A percentile compares a stretch with the other conserved stretches of the same genome.
Conservation (phyloP, 1,140 invertebrate species). For the Orius insidiosus region DNA sequence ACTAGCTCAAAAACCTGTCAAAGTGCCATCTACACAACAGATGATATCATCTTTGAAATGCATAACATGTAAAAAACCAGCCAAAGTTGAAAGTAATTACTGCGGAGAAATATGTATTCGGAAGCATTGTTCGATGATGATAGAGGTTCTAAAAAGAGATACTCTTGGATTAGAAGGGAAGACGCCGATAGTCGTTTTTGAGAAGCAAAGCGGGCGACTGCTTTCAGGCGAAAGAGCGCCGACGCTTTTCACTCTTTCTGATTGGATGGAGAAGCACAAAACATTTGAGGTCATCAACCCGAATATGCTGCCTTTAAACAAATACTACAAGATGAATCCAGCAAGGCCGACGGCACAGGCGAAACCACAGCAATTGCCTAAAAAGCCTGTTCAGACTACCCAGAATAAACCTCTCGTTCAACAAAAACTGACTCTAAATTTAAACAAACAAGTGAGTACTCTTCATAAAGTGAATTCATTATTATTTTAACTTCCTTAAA, state of each 20-base stretch:
- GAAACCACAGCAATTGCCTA: too few relatives aligned
- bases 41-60: conserved; percentile 28
- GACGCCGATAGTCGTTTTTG: not conserved
- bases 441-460: too few relatives aligned
- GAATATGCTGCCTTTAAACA: conserved; percentile 1
- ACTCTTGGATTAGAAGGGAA: conserved; percentile 35
- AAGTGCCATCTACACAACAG: not conserved
- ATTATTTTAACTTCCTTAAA: too few relatives aligned
- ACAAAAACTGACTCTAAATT: conserved; percentile 9
- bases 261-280: conserved; percentile 72
- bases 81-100: conserved; percentile 55
- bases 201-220: conserved; percentile 29
- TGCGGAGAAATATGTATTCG: conserved; percentile 76
- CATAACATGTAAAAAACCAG: conserved; percentile 54
- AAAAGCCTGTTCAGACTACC: not conserved
- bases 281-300: conserved; percentile 41
- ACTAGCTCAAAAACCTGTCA: not conserved
- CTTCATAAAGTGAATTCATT: too few relatives aligned
- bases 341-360: too few relatives aligned
- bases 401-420: conserved; percentile 14
- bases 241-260: conserved; percentile 51
- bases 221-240: conserved; percentile 41
- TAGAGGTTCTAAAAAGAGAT: conserved; percentile 26
- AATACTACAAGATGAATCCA: conserved; percentile 1
- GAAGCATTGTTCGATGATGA: conserved; percentile 59